These are phyloP conservation scores for Meteorus cinctellus DNA, from an alignment of 2,888 invertebrate species.

Conservation along the genomic window DNA sequence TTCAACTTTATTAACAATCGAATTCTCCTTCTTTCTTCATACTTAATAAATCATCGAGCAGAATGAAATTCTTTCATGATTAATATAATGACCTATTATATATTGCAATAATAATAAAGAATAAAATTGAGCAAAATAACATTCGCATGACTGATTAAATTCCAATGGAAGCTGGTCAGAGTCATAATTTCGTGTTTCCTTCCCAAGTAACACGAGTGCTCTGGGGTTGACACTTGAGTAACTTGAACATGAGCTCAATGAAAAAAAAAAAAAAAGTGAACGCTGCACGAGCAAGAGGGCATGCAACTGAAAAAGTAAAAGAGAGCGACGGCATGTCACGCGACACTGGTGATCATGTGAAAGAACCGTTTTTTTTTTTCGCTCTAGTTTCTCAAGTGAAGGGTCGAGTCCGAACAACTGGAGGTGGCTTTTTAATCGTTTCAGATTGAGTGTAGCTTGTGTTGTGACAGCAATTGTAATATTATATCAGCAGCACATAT, in stretches of 20 bases:
- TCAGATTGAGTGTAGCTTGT: conserved; percentile 47
- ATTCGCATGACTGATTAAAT: conserved; percentile 38
- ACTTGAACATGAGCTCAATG: conserved; percentile 46
- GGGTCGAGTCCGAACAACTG: conserved; percentile 10
- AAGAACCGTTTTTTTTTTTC: conserved; percentile 35
- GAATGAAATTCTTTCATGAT: neutral
- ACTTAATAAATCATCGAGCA: neutral
- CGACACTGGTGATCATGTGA: conserved; percentile 35
- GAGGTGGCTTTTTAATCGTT: conserved; percentile 49
- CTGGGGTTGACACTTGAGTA: conserved; percentile 59
- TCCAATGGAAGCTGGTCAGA: conserved; percentile 37
- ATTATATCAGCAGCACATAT: conserved; percentile 34
- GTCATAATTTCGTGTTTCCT: conserved; percentile 53
- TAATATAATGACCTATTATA: neutral
- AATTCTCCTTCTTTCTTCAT: no score
- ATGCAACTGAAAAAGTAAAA: conserved; percentile 17
- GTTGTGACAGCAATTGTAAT: conserved; percentile 57
- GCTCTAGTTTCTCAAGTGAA: conserved; percentile 8
- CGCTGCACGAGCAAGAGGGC: neutral
- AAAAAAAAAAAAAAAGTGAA: conserved; percentile 15
- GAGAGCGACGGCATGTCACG: conserved; percentile 33
- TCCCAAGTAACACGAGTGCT: conserved; percentile 59
- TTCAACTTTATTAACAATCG: no score
- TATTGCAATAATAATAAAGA: neutral
- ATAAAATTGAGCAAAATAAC: conserved; percentile 24